A percentile compares a stretch with the other conserved stretches of the same genome.
phyloP scores from a whole-genome alignment of 1,140 invertebrate genomes.

The Cyphomyrmex costatus region DNA sequence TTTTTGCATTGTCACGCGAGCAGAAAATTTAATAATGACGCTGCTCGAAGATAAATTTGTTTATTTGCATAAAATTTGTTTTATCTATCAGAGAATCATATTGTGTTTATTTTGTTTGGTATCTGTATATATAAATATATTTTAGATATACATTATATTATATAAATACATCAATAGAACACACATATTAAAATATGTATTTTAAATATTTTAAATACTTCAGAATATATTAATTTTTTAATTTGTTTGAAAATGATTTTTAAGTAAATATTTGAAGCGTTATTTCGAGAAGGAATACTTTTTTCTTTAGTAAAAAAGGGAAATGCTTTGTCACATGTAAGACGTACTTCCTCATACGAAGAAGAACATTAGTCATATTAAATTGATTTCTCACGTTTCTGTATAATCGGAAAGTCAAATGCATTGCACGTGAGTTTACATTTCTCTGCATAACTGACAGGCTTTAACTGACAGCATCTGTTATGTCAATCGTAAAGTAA shows the following conservation, averaged over 20 bases:
- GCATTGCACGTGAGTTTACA: not conserved
- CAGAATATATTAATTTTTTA: no score
- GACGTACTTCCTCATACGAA: not conserved
- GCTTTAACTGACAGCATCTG: not conserved
- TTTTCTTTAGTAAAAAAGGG: not conserved
- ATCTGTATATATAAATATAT: not conserved
- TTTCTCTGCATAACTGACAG: not conserved
- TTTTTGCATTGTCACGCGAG: constrained; percentile 48
- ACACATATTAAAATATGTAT: not conserved
- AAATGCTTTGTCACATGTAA: not conserved
- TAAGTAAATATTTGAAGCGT: not conserved
- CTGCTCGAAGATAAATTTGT: not conserved
- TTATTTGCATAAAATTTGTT: not conserved
- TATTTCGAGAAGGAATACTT: not conserved
- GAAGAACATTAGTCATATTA: not conserved
- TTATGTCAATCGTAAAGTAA: not conserved
- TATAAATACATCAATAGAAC: not conserved
- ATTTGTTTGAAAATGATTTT: not conserved
- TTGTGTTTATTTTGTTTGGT: not conserved
- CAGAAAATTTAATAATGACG: constrained; percentile 18
- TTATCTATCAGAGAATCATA: not conserved
- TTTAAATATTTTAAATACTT: no score
- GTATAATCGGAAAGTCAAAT: constrained; percentile 4
- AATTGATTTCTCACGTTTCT: constrained; percentile 13
- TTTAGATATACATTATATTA: not conserved